These are phyloP conservation scores for Vesta saturnalis DNA, from an alignment of 2,888 invertebrate species.

Conservation along the genomic window DNA sequence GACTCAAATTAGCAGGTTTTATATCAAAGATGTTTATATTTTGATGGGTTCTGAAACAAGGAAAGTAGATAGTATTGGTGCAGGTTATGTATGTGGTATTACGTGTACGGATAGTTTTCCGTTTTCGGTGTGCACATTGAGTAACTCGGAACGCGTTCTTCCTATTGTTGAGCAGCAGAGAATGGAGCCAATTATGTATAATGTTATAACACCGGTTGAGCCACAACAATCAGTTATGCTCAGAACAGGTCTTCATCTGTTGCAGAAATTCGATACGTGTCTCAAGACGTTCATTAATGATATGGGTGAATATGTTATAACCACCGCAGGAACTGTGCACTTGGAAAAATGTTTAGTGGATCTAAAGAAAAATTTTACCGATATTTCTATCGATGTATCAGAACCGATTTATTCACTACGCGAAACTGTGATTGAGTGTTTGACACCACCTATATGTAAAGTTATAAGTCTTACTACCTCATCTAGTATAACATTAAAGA, in stretches of 20 bases:
- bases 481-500: conserved; percentile 65
- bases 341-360: conserved; percentile 95
- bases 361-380: conserved; percentile 82
- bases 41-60: conserved; percentile 94
- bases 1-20: neutral
- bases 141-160: conserved; percentile 82
- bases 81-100: conserved; percentile 92
- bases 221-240: conserved; percentile 80
- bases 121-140: conserved; percentile 90
- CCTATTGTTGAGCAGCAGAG: conserved; percentile 87
- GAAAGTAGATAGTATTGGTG: conserved; percentile 78
- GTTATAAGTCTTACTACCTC: conserved; percentile 46
- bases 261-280: conserved; percentile 95
- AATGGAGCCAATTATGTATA: conserved; percentile 87
- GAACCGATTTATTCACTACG: conserved; percentile 96
- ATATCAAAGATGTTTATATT: conserved; percentile 80
- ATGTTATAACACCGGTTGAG: conserved; percentile 90
- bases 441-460: neutral
- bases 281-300: conserved; percentile 91
- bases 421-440: conserved; percentile 78
- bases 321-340: conserved; percentile 97
- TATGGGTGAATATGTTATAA: conserved; percentile 93
- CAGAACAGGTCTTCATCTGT: conserved; percentile 79
- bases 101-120: conserved; percentile 86
- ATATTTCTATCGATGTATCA: conserved; percentile 89